Percentiles rank a stretch among this genome's conserved stretches.
Conservation (phyloP, 2,797 vertebrate species). For the Girardinus metallicus region DNA sequence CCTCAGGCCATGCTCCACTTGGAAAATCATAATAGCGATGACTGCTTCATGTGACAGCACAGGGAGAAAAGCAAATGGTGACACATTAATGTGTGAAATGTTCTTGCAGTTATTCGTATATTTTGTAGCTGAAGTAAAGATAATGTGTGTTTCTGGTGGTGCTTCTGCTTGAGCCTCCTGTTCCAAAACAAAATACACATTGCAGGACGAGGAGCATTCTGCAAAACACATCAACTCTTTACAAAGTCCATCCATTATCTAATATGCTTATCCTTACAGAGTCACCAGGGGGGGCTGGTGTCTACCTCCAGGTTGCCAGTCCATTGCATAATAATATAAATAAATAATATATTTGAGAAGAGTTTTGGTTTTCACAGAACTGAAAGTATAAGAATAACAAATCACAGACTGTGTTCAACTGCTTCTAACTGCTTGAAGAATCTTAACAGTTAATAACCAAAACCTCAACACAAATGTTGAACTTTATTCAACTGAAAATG, state of each 20-base stretch:
- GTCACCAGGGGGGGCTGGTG: no score
- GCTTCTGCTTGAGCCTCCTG: neutral
- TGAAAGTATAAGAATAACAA: neutral
- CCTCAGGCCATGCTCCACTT: neutral
- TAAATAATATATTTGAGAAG: no score
- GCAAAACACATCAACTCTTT: neutral
- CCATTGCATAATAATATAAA: no score
- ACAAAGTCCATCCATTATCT: neutral
- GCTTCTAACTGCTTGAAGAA: no score
- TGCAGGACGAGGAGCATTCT: neutral
- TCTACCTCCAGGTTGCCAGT: no score
- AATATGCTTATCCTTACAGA: no score
- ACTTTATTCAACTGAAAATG: no score
- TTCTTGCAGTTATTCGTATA: neutral
- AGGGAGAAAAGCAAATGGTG: neutral
- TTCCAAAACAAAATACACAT: neutral
- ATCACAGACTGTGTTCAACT: neutral
- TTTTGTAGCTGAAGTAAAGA: neutral
- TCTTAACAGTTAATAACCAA: no score
- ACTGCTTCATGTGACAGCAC: conserved; percentile 12
- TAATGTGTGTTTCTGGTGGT: neutral
- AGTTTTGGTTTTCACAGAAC: neutral
- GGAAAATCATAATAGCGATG: conserved; percentile 10
- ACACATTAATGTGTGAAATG: neutral
- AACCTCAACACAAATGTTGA: no score